A percentile compares a stretch with the other conserved stretches of the same genome.
Conservation (phyloP, 2,888 invertebrate species). For the Agapetus fuscipes region DNA sequence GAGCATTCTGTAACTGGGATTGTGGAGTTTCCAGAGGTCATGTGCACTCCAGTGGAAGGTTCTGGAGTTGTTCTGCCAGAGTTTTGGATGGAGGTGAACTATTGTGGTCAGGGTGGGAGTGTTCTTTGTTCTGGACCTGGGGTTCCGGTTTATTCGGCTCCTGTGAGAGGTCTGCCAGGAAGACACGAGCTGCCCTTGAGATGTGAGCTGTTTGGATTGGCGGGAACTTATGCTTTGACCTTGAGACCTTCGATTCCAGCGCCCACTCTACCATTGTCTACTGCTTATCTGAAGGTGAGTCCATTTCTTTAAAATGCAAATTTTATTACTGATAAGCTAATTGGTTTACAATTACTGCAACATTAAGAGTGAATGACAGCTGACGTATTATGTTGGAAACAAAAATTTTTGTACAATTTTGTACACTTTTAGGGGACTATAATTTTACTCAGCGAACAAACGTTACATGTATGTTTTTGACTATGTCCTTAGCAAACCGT, state of each 20-base stretch:
- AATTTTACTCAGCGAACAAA: too few species aligned
- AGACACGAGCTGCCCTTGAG: slow-evolving; percentile 56
- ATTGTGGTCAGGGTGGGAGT: slow-evolving; percentile 65
- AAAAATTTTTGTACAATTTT: too few species aligned
- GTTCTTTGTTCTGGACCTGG: slow-evolving; percentile 55
- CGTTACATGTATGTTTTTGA: not conserved
- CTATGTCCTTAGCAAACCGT: too few species aligned
- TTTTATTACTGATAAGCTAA: too few species aligned
- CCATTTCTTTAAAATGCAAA: too few species aligned
- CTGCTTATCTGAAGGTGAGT: slow-evolving; percentile 60
- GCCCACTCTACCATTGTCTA: slow-evolving; percentile 53
- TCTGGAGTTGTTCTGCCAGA: slow-evolving; percentile 50
- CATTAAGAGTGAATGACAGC: too few species aligned
- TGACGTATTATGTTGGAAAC: too few species aligned
- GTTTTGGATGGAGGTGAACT: slow-evolving; percentile 69
- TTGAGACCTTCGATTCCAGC: slow-evolving; percentile 57
- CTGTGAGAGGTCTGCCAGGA: slow-evolving; percentile 64
- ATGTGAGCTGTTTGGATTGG: slow-evolving; percentile 73
- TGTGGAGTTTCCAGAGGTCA: slow-evolving; percentile 59
- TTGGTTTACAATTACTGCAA: too few species aligned
- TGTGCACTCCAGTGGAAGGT: slow-evolving; percentile 42
- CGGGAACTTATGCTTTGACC: slow-evolving; percentile 71
- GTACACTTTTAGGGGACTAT: too few species aligned
- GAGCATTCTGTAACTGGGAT: slow-evolving; percentile 63
- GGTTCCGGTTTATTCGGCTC: slow-evolving; percentile 64